Evolutionary conservation across 2,888 invertebrate species (phyloP), one percentile per base, ranked within the genome.

Genomic region (Graphium colonna): DNA sequence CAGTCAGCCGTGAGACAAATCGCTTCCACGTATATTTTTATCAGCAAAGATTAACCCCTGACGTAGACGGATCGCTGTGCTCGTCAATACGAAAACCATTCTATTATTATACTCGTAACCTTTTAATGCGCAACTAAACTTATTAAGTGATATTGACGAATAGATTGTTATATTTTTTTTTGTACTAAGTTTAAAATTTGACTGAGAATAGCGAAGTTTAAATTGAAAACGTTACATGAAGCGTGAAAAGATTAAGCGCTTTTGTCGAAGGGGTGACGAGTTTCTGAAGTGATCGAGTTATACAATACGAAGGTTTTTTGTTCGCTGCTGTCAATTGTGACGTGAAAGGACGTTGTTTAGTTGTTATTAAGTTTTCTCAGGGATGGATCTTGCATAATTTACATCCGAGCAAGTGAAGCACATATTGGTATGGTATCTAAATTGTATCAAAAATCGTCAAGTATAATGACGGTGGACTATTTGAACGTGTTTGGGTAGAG

Each of bases 251-350:
- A 61, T 64, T 64, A 59, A 40, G 54, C 36, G 49, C 60, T 56
- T 55, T 60, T 59, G 60, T 62, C 52, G 51, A 45, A 10, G 8
- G 42, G 33, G 81, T 82, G 80, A 77, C 76, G 80, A 80, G 81
- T 47, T 44, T 16, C 21, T 21, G 28, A 48, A 42, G 26, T 39
- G 44, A 44, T 48, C 48, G 53, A n/a, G 8, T 45, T 26, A 13
- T 41, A 15, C 31, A 39, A 39, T 47, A 31, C 15, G 18, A 48
- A 38, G 26, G 42, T 47, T 52, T 53, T 49, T 28, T 51, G 21
- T 52, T 31, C 9, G 21, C 18, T 17, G 17, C 12, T 52, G 33
- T 36, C 13, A 15, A 12, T 13, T n/a, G 28, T 42, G 15, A 13
- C 28, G 1, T 13, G 13, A 21, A 16, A 17, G 8, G 26, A 7